Conservation (phyloP, 2,113 vertebrate species). For the Colaptes auratus region DNA sequence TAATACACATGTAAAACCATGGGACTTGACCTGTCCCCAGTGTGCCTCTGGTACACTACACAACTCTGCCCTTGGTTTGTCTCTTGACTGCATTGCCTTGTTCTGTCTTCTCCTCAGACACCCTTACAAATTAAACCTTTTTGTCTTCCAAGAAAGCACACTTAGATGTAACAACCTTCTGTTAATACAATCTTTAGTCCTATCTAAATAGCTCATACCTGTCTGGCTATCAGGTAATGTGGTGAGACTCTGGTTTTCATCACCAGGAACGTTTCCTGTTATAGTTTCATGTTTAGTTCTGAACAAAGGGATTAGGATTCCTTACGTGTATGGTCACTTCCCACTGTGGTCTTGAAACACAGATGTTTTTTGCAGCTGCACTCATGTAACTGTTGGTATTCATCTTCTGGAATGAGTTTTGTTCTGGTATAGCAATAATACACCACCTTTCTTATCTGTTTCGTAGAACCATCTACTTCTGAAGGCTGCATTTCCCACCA, state of each 20-base stretch:
- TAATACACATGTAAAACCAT: neutral
- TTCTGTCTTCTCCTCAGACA: neutral
- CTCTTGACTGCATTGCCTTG: neutral
- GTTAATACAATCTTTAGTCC: neutral
- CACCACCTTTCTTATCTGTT: neutral
- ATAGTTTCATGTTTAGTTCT: neutral
- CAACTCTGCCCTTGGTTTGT: neutral
- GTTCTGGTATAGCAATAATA: neutral
- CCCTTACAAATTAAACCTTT: neutral
- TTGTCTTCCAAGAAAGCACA: neutral
- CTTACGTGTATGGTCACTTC: neutral
- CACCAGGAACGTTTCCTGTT: neutral
- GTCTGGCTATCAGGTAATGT: neutral
- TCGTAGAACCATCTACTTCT: neutral
- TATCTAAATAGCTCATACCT: neutral
- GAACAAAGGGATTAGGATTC: constrained; percentile 23
- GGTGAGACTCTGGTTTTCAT: neutral
- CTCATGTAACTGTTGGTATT: neutral
- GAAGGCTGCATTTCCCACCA: neutral
- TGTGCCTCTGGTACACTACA: neutral
- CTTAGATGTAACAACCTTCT: neutral
- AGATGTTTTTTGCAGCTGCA: constrained; percentile 32
- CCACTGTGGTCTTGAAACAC: neutral
- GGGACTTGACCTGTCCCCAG: rapidly evolving
- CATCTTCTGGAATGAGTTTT: neutral